Evolutionary conservation across 2,113 vertebrate genomes (phyloP), one percentile per base, ranked within the genome.

Genomic region (Oostethus manadensis): DNA sequence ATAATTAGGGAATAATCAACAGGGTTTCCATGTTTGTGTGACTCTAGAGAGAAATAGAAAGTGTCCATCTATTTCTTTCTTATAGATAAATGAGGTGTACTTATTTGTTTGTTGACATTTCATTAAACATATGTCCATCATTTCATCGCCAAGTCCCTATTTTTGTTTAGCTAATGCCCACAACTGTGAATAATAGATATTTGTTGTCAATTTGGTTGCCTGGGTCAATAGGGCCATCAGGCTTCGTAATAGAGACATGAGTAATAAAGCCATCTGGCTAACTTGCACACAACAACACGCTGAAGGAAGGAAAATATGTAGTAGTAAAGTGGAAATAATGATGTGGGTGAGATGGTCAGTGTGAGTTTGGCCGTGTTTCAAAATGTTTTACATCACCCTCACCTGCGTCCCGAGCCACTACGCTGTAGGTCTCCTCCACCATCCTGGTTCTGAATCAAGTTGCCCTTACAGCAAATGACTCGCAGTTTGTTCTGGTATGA

Each of bases 391-490:
- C 9, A 29, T n/a, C 18, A 10, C 45, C 17, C 62, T 66, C 68
- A 88, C 86, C 88, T 86, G 66, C 89, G 88, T 0, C 88, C 87
- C 1, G 82, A 86, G 64, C 88, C 68, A 16, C 64, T 84, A 4
- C 93, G 88, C 86, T 96, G 93, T 63, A 93, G 90, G 44, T 98
- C 95, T 0, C 88, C 92, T 0, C 84, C 90, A 56, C 89, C 78
- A 79, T 98, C 97, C 64, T 95, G 94, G 64, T 92, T 93, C 76
- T 97, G 96, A 60, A 94, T 90, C n/a, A 99, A 89, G 71, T 98
- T 99, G 60, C 97, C 97, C 68, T 99, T 99, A 79, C 97, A 99
- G 89, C 97, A 98, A 66, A 99, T 98, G 65, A 99, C 93, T 61
- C 97, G 84, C 51, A 98, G 74, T 77, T 99, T 99, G 83, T 98